Evolutionary conservation across 2,113 vertebrate genomes (phyloP).

Genomic region (Rhinichthys klamathensis): DNA sequence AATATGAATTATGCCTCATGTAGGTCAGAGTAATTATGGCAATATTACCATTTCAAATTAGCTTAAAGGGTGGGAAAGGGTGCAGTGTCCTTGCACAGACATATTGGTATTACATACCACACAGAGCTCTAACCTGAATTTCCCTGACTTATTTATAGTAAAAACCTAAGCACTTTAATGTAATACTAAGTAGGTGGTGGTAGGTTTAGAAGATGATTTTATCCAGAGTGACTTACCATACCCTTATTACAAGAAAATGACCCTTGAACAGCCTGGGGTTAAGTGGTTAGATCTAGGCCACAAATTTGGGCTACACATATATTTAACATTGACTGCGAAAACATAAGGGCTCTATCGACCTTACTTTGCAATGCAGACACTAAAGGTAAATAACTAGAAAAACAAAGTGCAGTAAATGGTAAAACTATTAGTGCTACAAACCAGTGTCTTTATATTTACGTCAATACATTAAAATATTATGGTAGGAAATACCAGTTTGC

Average conservation of each 20-base stretch:
- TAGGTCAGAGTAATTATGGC: slow-evolving; percentile 59
- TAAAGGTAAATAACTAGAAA: too few species aligned
- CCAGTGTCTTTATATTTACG: too few species aligned
- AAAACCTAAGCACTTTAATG: not conserved
- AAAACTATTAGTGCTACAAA: too few species aligned
- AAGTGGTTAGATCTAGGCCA: slow-evolving; percentile 7
- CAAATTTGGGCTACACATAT: not conserved
- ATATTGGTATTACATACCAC: slow-evolving; percentile 22
- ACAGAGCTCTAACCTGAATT: slow-evolving; percentile 5
- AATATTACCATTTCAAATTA: slow-evolving; percentile 51
- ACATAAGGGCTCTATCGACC: not conserved
- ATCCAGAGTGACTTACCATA: not conserved
- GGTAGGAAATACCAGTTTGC: too few species aligned
- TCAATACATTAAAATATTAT: too few species aligned
- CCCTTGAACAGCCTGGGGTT: not conserved
- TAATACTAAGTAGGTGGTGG: not conserved
- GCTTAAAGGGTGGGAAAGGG: slow-evolving; percentile 51
- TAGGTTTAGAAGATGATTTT: not conserved
- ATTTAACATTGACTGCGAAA: not conserved
- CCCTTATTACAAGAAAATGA: not conserved
- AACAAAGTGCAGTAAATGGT: too few species aligned
- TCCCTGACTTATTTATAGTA: slow-evolving; percentile 1
- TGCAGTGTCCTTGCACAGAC: slow-evolving; percentile 42
- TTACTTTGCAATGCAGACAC: too few species aligned
- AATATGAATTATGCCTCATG: slow-evolving; percentile 54